Evolutionary conservation across 2,797 vertebrate species (phyloP), one percentile per base, ranked within the genome.

Genomic region (Danio aesculapii): DNA sequence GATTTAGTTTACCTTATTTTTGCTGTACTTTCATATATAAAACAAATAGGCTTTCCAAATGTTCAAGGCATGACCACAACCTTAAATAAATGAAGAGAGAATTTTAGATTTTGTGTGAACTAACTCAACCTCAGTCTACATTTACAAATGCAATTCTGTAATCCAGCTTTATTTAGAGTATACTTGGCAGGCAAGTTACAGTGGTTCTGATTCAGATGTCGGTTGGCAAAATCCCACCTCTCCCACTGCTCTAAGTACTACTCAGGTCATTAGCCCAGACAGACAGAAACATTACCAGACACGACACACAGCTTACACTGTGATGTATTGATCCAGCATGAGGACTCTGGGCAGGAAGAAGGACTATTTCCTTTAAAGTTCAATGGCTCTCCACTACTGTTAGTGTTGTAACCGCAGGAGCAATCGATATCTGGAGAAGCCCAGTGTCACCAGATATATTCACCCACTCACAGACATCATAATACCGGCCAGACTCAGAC

Each of bases 311-410:
- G 85, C 87, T 91, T 72, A 80, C 72, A 84, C 49, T 83, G 63
- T 86, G 80, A 74, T 83, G 49, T 90, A 92, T 89, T 88, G 89
- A 93, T 92, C 90, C 89, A 50, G 63, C 85, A 88, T 30, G 91
- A 92, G 85, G 87, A 81, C 87, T 81, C 82, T 91, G 92, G 93
- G 88, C 74, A 89, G 92, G 90, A 90, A 91, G 90, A 93, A 93
- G 87, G 90, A 89, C 89, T 91, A 91, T 95, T 94, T 94, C 92
- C 91, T 92, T 91, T 93, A 93, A 92, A 90, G 88, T 95, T 95
- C 89, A 94, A 94, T 92, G 87, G 75, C 86, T 93, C 92, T 94
- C 87, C 83, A 81, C 75, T 91, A 89, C 88, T 94, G 85, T 88
- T 94, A 92, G 89, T 93, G 90, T 93, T 92, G 82, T 84, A 88